phyloP scores from a whole-genome alignment of 2,797 vertebrate genomes.

The Meda fulgida region DNA sequence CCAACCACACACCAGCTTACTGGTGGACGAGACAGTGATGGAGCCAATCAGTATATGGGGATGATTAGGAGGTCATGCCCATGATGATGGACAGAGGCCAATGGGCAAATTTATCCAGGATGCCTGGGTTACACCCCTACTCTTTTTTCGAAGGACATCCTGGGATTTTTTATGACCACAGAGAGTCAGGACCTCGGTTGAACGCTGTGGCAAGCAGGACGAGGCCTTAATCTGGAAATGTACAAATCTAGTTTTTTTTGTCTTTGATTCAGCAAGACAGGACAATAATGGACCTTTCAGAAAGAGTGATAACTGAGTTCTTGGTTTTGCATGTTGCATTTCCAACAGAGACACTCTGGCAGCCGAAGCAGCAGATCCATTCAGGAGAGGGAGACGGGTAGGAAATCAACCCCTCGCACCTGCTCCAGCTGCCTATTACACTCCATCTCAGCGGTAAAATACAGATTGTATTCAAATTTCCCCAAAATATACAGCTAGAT shows the following conservation, averaged over 20 bases:
- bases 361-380: constrained; percentile 4
- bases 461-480: neutral
- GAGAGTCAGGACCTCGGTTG: no score
- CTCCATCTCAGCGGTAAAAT: neutral
- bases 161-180: no score
- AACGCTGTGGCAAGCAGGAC: neutral
- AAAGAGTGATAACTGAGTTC: neutral
- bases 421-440: neutral
- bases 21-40: no score
- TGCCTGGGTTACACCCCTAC: no score
- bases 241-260: neutral
- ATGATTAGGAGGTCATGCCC: no score
- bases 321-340: constrained; percentile 13
- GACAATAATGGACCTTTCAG: neutral
- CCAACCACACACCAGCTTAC: no score
- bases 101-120: no score
- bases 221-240: neutral
- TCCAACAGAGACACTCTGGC: constrained; percentile 2
- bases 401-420: no score
- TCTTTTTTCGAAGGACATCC: no score
- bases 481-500: neutral
- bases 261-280: constrained; percentile 12
- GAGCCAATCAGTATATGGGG: no score
- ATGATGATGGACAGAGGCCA: no score
- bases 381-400: constrained; percentile 8